Evolutionary conservation across 2,888 invertebrate genomes (phyloP).

Genomic region (Aphrophora alni): DNA sequence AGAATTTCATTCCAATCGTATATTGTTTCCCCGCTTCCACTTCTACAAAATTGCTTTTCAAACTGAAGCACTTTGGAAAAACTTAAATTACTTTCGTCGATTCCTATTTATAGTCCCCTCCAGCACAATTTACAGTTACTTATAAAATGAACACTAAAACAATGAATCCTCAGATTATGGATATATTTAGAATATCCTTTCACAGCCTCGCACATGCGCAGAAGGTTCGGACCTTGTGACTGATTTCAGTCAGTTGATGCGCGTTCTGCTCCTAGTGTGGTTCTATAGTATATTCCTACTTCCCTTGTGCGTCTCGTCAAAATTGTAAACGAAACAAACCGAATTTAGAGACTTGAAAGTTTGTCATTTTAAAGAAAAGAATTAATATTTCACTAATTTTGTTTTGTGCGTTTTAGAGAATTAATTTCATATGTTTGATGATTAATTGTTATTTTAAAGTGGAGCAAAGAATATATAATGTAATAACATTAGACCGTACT

Average conservation of each 20-base stretch:
- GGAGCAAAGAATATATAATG: neutral
- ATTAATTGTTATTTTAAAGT: neutral
- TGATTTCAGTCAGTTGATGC: neutral
- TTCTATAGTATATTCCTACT: too few relatives aligned
- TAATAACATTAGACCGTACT: neutral
- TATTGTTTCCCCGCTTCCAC: neutral
- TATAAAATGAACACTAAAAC: neutral
- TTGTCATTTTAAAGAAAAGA: neutral
- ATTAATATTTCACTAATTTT: too few relatives aligned
- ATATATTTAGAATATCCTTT: neutral
- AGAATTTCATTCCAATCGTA: neutral
- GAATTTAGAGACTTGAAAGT: neutral
- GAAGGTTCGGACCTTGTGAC: neutral
- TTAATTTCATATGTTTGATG: too few relatives aligned
- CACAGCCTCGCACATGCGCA: neutral
- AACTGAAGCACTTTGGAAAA: neutral
- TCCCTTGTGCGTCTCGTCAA: too few relatives aligned
- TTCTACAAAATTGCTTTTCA: neutral
- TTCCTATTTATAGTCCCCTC: neutral
- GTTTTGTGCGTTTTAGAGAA: too few relatives aligned
- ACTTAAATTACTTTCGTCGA: neutral
- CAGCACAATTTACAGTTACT: neutral
- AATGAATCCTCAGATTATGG: conserved; percentile 6
- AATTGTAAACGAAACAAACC: too few relatives aligned
- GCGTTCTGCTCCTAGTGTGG: neutral